Conservation (phyloP, 2,888 invertebrate genomes). For the Phlogophora meticulosa region DNA sequence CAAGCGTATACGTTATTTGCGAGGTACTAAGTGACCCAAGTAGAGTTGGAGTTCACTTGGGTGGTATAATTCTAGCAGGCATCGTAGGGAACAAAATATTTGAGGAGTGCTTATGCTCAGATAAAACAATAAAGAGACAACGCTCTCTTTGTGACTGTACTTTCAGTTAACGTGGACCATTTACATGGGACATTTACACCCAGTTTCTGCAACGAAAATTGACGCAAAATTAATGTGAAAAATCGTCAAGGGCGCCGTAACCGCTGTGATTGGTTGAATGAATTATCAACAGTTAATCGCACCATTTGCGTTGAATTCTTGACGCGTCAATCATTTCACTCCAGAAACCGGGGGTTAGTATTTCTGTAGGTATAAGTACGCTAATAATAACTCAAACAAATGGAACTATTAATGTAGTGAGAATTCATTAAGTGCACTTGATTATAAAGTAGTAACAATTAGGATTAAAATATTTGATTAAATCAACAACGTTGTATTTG, state of each 20-base stretch:
- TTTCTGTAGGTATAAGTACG: slow-evolving; percentile 69
- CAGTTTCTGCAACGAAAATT: no score
- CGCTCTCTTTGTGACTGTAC: slow-evolving; percentile 35
- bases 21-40: slow-evolving; percentile 63
- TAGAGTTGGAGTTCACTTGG: slow-evolving; percentile 56
- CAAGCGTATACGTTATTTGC: slow-evolving; percentile 71
- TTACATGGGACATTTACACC: slow-evolving; percentile 63
- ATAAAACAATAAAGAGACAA: slow-evolving; percentile 27
- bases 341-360: slow-evolving; percentile 22
- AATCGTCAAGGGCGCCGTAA: no score
- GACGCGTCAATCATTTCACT: no score
- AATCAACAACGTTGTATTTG: slow-evolving; percentile 73
- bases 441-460: slow-evolving; percentile 77
- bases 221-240: no score
- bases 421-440: slow-evolving; percentile 89
- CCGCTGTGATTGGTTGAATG: no score
- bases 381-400: slow-evolving; percentile 74
- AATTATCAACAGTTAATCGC: no score
- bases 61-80: slow-evolving; percentile 36
- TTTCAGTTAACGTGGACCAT: slow-evolving; percentile 57
- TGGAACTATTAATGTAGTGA: slow-evolving; percentile 82
- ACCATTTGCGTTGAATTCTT: no score
- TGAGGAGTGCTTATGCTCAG: slow-evolving; percentile 46
- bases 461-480: slow-evolving; percentile 72
- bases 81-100: slow-evolving; percentile 45